Conservation (phyloP, 2,113 vertebrate genomes). For the Megaceryle maxima region DNA sequence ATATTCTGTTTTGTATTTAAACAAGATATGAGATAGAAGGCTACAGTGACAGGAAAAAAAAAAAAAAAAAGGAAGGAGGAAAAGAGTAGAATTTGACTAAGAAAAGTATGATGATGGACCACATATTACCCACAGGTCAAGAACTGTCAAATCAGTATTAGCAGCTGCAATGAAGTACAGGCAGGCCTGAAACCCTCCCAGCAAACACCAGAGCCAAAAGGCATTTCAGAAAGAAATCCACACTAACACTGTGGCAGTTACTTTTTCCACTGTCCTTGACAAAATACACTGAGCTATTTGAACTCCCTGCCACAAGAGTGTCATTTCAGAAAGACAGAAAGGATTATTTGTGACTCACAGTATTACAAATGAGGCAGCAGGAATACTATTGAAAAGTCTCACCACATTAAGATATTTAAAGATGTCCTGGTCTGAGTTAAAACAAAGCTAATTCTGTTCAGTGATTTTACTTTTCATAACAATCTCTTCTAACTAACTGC, state of each 20-base stretch:
- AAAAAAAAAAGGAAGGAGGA: not conserved
- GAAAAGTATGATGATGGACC: slow-evolving; percentile 3
- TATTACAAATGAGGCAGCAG: not conserved
- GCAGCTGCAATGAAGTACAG: slow-evolving; percentile 29
- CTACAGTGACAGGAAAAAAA: not conserved
- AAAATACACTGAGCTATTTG: slow-evolving; percentile 15
- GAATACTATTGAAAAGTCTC: not conserved
- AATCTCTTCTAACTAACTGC: too few relatives aligned
- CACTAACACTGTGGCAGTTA: slow-evolving; percentile 16
- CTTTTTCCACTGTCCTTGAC: slow-evolving; percentile 53
- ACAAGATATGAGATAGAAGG: not conserved
- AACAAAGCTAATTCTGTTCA: too few relatives aligned
- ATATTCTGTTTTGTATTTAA: not conserved
- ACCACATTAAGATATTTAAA: not conserved
- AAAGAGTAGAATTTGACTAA: not conserved
- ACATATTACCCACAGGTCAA: slow-evolving; percentile 31
- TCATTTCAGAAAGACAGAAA: not conserved
- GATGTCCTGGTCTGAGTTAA: too few relatives aligned
- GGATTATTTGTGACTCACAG: not conserved
- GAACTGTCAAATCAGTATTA: slow-evolving; percentile 49
- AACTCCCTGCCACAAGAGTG: not conserved
- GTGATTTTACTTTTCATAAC: too few relatives aligned
- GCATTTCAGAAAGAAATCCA: slow-evolving; percentile 47
- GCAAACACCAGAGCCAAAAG: slow-evolving; percentile 35
- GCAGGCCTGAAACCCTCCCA: not conserved